phyloP scores from a whole-genome alignment of 2,888 invertebrate genomes.

The Neoaliturus tenellus region DNA sequence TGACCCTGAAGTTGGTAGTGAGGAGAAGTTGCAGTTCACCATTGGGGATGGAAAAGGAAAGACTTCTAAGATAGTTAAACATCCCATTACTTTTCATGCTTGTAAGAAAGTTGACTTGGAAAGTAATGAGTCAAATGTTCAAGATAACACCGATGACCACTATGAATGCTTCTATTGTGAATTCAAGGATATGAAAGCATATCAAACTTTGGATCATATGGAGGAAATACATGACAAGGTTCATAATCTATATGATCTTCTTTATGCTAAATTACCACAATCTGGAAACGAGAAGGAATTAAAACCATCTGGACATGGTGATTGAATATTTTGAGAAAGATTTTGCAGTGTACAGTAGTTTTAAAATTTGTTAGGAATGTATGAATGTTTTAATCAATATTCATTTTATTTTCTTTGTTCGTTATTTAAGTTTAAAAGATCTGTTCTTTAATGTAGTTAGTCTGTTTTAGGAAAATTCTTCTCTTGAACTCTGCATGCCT shows the following conservation, averaged over 20 bases:
- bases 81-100: neutral
- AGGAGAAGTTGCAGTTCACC: neutral
- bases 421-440: too few relatives aligned
- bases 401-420: too few relatives aligned
- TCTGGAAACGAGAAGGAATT: neutral
- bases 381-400: too few relatives aligned
- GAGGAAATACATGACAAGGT: neutral
- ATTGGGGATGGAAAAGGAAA: neutral
- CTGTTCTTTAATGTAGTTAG: too few relatives aligned
- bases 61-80: neutral
- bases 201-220: slow-evolving; percentile 5
- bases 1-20: neutral
- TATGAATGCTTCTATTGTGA: slow-evolving; percentile 6
- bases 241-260: slow-evolving; percentile 16
- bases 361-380: too few relatives aligned
- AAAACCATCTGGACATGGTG: neutral
- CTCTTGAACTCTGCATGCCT: too few relatives aligned
- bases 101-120: neutral
- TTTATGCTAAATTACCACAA: neutral
- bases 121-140: neutral
- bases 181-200: neutral
- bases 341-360: too few relatives aligned
- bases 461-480: too few relatives aligned
- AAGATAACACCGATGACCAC: neutral
- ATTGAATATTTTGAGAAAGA: too few relatives aligned